Evolutionary conservation across 2,113 vertebrate genomes (phyloP), one percentile per base, ranked within the genome.

Genomic region (Theropithecus gelada): DNA sequence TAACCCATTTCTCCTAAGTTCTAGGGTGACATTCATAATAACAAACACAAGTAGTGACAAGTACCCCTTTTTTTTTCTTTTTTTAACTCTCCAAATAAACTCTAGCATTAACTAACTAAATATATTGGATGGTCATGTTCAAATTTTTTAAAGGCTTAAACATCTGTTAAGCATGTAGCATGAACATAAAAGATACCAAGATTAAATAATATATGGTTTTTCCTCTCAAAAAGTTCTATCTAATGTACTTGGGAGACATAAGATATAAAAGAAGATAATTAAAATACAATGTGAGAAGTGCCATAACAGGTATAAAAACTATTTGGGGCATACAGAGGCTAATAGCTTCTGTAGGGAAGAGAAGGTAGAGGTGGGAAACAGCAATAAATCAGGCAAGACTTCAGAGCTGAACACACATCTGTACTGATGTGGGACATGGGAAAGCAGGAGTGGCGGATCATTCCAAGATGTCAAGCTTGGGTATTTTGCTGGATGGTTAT

Each of bases 11-110:
- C 30, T 43, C 30, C 50, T 87, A 66, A 90, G 3, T 93, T 76
- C 70, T 90, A 96, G 96, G 76, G 50, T 68, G 59, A 80, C 83
- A 96, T 66, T 83, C 87, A 88, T 87, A 96, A 72, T 79, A 83
- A 52, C 79, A 10, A 90, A 68, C 83, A 95, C 81, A 12, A 61
- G 14, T 64, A 61, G 45, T 92, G 80, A 50, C 64, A 90, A 40
- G 40, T 13, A 90, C 4, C 73, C 14, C 8, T 30, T 30, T 50
- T 68, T 68, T 87, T 94, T 89, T 30, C 25, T 27, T 48, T 72
- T 90, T 88, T 83, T 48, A 35, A 68, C 10, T 85, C 18, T 72
- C 38, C 38, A 93, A 90, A 92, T 57, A 95, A 96, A 89, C n/a
- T 66, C 27, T 52, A 52, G 25, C 22, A 59, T 78, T 73, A 66